These are phyloP conservation scores for Caenorhabditis sp. DNA, from an alignment of 2,888 invertebrate species.

Conservation along the genomic window DNA sequence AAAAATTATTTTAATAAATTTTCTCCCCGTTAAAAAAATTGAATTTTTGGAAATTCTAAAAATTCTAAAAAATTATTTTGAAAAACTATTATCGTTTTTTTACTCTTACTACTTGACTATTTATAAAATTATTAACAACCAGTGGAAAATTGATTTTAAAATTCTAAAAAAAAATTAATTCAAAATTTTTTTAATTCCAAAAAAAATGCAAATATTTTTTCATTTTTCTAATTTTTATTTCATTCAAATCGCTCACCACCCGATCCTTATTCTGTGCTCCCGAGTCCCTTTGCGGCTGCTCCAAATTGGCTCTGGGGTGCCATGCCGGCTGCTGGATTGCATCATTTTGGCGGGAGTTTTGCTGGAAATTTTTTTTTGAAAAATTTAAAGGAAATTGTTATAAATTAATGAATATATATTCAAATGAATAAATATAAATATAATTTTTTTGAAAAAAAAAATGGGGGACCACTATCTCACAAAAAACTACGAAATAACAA, in stretches of 20 bases:
- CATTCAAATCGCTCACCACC: constrained; percentile 53
- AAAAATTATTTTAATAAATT: neutral
- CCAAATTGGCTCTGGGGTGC: constrained; percentile 37
- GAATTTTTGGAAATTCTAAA: too few species aligned
- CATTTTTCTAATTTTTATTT: neutral
- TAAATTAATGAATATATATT: too few species aligned
- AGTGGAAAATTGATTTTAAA: neutral
- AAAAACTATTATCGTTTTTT: neutral
- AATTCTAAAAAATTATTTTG: neutral
- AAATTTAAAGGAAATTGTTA: neutral
- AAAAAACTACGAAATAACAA: neutral
- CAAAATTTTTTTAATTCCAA: constrained; percentile 8
- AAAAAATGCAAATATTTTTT: neutral
- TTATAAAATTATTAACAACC: too few species aligned
- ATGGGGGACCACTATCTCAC: neutral
- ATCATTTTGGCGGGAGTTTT: constrained; percentile 63
- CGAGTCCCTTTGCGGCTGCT: constrained; percentile 32
- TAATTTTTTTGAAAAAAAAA: neutral
- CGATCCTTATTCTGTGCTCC: constrained; percentile 65
- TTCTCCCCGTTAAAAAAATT: neutral
- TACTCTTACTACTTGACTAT: too few species aligned
- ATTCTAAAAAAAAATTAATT: constrained; percentile 1
- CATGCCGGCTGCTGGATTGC: constrained; percentile 14
- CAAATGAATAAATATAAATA: neutral
- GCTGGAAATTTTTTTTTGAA: constrained; percentile 36